Base-by-base conservation (phyloP, 2,113 vertebrate species). In the Cariama cristata region DNA sequence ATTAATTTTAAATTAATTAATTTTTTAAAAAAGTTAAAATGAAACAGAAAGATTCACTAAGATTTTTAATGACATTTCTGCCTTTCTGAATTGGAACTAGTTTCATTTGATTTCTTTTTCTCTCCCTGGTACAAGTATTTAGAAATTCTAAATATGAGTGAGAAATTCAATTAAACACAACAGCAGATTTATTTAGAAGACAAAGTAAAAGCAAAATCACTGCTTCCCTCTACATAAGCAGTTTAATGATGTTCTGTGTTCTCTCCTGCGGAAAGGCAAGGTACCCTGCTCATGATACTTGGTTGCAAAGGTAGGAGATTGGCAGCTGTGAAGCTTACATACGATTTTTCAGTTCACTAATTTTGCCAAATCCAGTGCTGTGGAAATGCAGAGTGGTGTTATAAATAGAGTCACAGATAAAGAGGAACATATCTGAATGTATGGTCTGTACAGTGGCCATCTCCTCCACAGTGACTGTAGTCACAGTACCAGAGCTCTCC, bases 21-120 rank as follows among this genome's bases (percentile, higher is more conserved):
- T 38, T 38, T 38, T 38, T 38, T 38, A 8, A 26, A 63, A 58
- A 53, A 17, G 8, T 68, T 63, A 22, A 45, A 72, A 42, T 33
- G 4, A 5, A 88, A 45, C 5, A 2, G 44, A 64, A 76, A 90
- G 6, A 18, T 92, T 86, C 0, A 0, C 4, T 68, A 21, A 44
- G 42, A 44, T 58, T 60, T 71, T 40, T 8, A 75, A 59, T 68
- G 12, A 32, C 6, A 44, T 91, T 80, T 73, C 11, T 40, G 9
- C 17, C 45, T 89, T 91, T 91, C 33, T 50, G 45, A 73, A 74
- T 40, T 1, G 1, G 7, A 66, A 11, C 9, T 44, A 35, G 9
- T 64, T 86, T 82, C 8, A 71, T 6, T 12, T 10, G 1, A 2
- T 82, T 81, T 90, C 7, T 67, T 86, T 63, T 82, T 79, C 28